Evolutionary conservation across 2,113 vertebrate genomes (phyloP).

Genomic region (Dascyllus trimaculatus): DNA sequence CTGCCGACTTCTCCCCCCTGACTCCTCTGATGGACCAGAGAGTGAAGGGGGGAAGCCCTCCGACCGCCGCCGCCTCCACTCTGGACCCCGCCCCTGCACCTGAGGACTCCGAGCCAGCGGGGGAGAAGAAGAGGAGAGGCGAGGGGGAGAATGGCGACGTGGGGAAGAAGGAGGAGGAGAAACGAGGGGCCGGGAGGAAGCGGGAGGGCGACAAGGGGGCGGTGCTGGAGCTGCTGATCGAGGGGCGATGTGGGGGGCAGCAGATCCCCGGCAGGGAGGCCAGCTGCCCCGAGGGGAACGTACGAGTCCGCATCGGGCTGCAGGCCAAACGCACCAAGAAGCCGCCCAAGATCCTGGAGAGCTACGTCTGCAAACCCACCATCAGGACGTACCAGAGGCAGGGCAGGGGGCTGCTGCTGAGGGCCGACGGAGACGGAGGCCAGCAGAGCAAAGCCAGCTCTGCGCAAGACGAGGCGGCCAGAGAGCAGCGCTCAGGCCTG

Average conservation of each 20-base stretch:
- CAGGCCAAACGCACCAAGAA: conserved; percentile 97
- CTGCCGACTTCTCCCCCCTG: conserved; percentile 65
- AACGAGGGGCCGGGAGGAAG: conserved; percentile 64
- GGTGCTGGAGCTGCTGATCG: conserved; percentile 82
- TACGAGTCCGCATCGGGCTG: conserved; percentile 93
- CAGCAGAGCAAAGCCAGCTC: conserved; percentile 67
- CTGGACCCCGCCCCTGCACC: conserved; percentile 65
- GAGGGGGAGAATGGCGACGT: conserved; percentile 56
- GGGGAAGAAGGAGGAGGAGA: conserved; percentile 67
- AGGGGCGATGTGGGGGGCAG: conserved; percentile 83
- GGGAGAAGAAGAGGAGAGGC: conserved; percentile 64
- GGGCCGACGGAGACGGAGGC: conserved; percentile 66
- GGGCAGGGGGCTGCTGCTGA: conserved; percentile 61
- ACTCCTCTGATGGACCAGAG: conserved; percentile 85
- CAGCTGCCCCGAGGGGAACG: conserved; percentile 91
- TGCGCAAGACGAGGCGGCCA: conserved; percentile 55
- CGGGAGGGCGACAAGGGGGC: conserved; percentile 76
- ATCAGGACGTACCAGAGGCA: conserved; percentile 93
- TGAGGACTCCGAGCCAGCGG: conserved; percentile 66
- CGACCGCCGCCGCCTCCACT: conserved; percentile 48
- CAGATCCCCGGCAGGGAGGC: conserved; percentile 92
- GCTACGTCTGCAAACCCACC: conserved; percentile 96
- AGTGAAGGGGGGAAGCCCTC: conserved; percentile 82
- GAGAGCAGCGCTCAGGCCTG: conserved; percentile 67
- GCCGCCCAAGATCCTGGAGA: conserved; percentile 97